Percentiles rank a stretch among this genome's conserved stretches.
phyloP scores from a whole-genome alignment of 2,888 invertebrate genomes.

The Athalia rosae region DNA sequence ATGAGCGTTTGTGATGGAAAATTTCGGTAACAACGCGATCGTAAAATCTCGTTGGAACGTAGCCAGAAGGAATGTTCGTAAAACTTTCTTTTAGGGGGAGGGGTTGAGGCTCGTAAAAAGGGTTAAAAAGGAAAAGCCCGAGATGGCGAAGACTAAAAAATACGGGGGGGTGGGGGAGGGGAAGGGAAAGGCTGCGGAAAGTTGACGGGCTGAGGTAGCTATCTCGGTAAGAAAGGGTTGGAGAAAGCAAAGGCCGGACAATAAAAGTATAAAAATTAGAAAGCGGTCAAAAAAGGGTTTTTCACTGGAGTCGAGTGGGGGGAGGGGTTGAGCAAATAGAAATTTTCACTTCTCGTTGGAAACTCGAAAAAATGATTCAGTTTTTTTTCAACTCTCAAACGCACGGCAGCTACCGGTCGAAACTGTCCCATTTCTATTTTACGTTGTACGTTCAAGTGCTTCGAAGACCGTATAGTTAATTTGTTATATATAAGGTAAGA shows the following conservation, averaged over 20 bases:
- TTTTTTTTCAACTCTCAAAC: conserved; percentile 54
- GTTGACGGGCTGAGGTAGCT: background rate
- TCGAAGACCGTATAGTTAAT: background rate
- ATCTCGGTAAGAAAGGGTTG: conserved; percentile 53
- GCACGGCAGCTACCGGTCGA: conserved; percentile 33
- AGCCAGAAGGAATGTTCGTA: conserved; percentile 46
- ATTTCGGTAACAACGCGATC: conserved; percentile 38
- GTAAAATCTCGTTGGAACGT: conserved; percentile 38
- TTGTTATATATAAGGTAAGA: conserved; percentile 53
- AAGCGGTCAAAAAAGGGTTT: conserved; percentile 54
- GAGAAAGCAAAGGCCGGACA: conserved; percentile 59
- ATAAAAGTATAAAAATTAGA: conserved; percentile 63
- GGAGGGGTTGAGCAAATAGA: conserved; percentile 57
- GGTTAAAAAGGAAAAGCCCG: conserved; percentile 56
- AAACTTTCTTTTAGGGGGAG: conserved; percentile 62
- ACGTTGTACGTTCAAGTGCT: conserved; percentile 3
- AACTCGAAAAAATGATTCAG: conserved; percentile 50
- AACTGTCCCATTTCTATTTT: background rate
- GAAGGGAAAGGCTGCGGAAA: background rate
- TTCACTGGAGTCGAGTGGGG: conserved; percentile 53
- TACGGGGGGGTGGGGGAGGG: conserved; percentile 44
- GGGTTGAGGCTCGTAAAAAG: conserved; percentile 61
- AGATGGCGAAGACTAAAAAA: conserved; percentile 42
- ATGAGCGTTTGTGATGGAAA: conserved; percentile 27
- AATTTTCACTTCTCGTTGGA: conserved; percentile 64